Evolutionary conservation across 2,113 vertebrate species (phyloP).

Genomic region (Rissa tridactyla): DNA sequence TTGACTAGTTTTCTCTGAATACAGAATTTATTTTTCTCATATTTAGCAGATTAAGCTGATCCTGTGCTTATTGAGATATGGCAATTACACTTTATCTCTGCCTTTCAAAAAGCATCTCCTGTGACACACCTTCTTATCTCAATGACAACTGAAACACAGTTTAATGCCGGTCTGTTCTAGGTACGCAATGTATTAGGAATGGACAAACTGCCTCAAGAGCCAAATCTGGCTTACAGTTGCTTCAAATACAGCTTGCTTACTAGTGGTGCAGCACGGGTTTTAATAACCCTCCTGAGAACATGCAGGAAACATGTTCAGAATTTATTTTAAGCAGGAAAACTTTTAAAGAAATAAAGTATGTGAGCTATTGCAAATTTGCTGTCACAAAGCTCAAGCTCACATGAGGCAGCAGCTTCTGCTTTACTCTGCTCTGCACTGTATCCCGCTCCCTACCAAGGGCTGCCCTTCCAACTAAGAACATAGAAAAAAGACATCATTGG

Average conservation of each 20-base stretch:
- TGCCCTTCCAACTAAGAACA: not conserved
- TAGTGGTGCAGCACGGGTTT: not conserved
- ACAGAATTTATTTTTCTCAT: not conserved
- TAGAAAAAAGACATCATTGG: not conserved
- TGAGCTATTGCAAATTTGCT: not conserved
- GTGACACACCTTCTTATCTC: not conserved
- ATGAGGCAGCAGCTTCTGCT: not conserved
- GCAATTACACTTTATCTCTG: not conserved
- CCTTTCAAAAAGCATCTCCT: not conserved
- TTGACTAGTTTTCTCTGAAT: not conserved
- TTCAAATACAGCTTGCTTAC: not conserved
- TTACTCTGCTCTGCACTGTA: not conserved
- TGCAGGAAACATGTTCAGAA: not conserved
- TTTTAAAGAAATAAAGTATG: not conserved
- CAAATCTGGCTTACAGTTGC: not conserved
- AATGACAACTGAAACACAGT: not conserved
- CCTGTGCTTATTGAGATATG: not conserved
- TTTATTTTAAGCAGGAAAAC: not conserved
- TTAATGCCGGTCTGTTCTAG: not conserved
- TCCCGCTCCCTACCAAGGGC: not conserved
- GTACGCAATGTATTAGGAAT: not conserved
- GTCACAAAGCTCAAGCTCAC: not conserved
- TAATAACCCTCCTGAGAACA: not conserved
- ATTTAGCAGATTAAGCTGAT: not conserved
- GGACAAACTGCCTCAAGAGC: not conserved